Evolutionary conservation across 2,797 vertebrate genomes (phyloP).

Genomic region (Enteromius afrohamiltoni): DNA sequence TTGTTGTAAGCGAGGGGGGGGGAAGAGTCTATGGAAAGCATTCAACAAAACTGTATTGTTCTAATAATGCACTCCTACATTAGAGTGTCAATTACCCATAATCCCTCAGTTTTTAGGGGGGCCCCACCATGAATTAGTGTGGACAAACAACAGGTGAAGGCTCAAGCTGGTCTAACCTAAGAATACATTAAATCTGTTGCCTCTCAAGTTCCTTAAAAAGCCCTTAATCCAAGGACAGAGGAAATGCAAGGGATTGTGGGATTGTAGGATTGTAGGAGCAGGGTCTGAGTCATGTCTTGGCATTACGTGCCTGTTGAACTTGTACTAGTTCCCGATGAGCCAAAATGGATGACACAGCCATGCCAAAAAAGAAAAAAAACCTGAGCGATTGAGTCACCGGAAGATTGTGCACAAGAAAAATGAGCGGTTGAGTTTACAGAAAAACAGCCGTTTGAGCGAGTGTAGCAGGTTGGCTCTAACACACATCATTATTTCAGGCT

Average conservation of each 20-base stretch:
- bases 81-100: slow-evolving; percentile 12
- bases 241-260: not conserved
- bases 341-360: slow-evolving; percentile 17
- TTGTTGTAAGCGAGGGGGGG: not conserved
- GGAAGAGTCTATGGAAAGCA: not conserved
- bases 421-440: slow-evolving; percentile 8
- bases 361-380: not conserved
- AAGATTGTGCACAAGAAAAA: not conserved
- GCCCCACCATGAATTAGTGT: not conserved
- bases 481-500: slow-evolving; percentile 47
- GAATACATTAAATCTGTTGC: slow-evolving; percentile 1
- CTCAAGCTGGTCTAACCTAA: not conserved
- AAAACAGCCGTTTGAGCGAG: slow-evolving; percentile 37
- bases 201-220: not conserved
- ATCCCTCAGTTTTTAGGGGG: not conserved
- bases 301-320: not conserved
- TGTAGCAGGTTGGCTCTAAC: slow-evolving; percentile 38
- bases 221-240: not conserved
- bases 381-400: not conserved
- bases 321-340: not conserved
- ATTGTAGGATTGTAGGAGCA: not conserved
- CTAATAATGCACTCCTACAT: not conserved
- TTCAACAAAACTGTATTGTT: not conserved
- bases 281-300: not conserved
- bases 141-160: slow-evolving; percentile 1